phyloP scores from a whole-genome alignment of 1,140 invertebrate species.

The Myzus persicae region DNA sequence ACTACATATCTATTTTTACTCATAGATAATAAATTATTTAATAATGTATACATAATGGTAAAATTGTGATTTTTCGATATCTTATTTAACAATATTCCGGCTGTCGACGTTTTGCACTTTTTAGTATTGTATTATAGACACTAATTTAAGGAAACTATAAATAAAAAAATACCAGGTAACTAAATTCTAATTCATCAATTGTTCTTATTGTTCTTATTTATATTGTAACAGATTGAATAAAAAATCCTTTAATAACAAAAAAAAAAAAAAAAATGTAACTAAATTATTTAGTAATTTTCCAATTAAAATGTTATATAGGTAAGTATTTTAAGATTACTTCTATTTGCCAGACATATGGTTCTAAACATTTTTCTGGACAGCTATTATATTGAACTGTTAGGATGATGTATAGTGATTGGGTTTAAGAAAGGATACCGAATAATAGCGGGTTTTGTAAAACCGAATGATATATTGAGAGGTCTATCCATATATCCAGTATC shows the following conservation, averaged over 20 bases:
- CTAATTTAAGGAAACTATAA: background rate
- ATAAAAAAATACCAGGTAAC: background rate
- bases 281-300: background rate
- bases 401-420: conserved; percentile 28
- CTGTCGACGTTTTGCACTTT: background rate
- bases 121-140: background rate
- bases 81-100: background rate
- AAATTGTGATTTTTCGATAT: too few species aligned
- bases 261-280: too few species aligned
- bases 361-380: background rate
- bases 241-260: too few species aligned
- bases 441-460: conserved; percentile 10
- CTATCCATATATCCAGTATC: background rate
- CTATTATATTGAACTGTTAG: conserved; percentile 26
- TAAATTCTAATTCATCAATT: too few species aligned
- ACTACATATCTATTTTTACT: too few species aligned
- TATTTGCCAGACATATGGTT: background rate
- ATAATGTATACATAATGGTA: too few species aligned
- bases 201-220: too few species aligned
- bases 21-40: too few species aligned
- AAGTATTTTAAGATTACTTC: background rate
- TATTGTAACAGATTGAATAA: too few species aligned
- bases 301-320: background rate
- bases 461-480: conserved; percentile 42
- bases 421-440: background rate